These are phyloP conservation scores for Alviniconcha marisindica DNA, from an alignment of 1,140 invertebrate genomes.

Conservation along the genomic window DNA sequence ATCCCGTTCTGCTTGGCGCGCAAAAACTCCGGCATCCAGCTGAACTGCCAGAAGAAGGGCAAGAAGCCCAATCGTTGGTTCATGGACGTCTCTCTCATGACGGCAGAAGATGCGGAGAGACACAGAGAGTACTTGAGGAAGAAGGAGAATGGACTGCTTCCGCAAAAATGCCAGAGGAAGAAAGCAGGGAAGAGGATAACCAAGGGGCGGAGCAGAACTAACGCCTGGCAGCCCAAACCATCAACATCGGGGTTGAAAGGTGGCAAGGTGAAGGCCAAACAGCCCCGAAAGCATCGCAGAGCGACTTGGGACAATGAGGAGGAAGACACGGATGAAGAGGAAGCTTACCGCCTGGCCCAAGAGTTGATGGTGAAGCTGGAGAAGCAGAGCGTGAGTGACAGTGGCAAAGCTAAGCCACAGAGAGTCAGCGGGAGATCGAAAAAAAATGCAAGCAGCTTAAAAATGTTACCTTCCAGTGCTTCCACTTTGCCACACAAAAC, in stretches of 20 bases:
- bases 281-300: background rate
- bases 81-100: slow-evolving; percentile 28
- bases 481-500: background rate
- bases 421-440: background rate
- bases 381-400: too few relatives aligned
- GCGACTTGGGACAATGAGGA: background rate
- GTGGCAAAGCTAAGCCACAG: background rate
- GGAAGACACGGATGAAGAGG: slow-evolving; percentile 1
- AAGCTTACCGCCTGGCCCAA: background rate
- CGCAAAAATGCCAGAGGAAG: background rate
- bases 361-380: background rate
- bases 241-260: too few relatives aligned
- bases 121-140: slow-evolving; percentile 24
- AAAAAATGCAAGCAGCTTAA: background rate
- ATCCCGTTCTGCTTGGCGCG: slow-evolving; percentile 22
- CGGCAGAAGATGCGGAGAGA: slow-evolving; percentile 9
- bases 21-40: background rate
- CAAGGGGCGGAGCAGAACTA: too few relatives aligned
- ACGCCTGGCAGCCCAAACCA: too few relatives aligned
- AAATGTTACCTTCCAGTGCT: background rate
- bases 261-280: background rate
- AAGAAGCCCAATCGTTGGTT: slow-evolving; percentile 33
- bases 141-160: background rate
- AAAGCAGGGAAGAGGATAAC: background rate
- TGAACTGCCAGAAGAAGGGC: slow-evolving; percentile 29